Base-by-base conservation (phyloP, 2,797 vertebrate genomes). In the Lepilemur septentrionalis region DNA sequence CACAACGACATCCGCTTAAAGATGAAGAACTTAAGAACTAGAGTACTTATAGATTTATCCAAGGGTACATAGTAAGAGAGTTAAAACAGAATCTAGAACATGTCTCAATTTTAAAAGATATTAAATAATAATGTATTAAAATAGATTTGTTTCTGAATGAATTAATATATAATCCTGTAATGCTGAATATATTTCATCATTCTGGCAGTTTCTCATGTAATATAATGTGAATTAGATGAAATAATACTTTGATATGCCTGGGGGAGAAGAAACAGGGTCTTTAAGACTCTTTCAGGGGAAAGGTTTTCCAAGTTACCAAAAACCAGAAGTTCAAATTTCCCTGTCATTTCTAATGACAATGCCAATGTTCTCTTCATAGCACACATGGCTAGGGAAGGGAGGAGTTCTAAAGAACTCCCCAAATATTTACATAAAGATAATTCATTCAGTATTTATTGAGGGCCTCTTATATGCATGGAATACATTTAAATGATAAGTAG, bases 91-190 rank as follows among this genome's bases (percentile, higher is more conserved):
- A 91, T 52, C 28, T n/a, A 52, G 28, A 86, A 82, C 2, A 59
- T 7, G 10, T 84, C 18, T 76, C 17, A 69, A 57, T 84, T 90
- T 90, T 90, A 76, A 59, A 67, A 75, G 17, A 67, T 55, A 84
- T 67, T 59, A 61, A 93, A 88, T 72, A 81, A 86, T 48, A 76
- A 59, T 80, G 50, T 25, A 78, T 43, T 87, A 79, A 91, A 69
- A 86, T 43, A 84, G 25, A 91, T 82, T 89, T 88, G 38, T 35
- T 75, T 91, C 67, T 85, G 52, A 88, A 52, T 43, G 87, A 91
- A 83, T 83, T 46, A 69, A 25, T 52, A 88, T 35, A 32, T 30
- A 83, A 67, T 41, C 61, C 43, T 83, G 17, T 90, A 63, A 38
- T 55, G 12, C 55, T 61, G 69, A 48, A 57, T 67, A 69, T 73